Conservation (phyloP, 2,797 vertebrate genomes). For the Galaxias olidus region DNA sequence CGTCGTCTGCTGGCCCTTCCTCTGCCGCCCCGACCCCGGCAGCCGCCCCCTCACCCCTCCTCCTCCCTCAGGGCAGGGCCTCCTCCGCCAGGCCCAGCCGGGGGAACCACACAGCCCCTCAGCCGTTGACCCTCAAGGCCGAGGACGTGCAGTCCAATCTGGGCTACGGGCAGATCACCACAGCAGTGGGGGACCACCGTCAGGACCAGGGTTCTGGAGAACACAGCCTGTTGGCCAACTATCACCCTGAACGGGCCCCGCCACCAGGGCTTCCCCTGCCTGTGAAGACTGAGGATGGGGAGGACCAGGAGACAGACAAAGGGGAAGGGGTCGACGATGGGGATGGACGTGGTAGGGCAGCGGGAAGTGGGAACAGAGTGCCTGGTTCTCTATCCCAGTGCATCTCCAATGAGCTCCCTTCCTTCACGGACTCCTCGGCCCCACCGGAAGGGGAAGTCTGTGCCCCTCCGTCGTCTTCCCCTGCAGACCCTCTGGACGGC, state of each 20-base stretch:
- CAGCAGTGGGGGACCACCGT: constrained; percentile 45
- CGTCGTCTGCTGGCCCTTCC: constrained; percentile 72
- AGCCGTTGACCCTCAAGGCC: constrained; percentile 75
- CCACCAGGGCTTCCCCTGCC: constrained; percentile 72
- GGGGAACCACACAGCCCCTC: constrained; percentile 2
- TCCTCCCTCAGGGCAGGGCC: constrained; percentile 47
- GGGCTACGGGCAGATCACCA: constrained; percentile 57
- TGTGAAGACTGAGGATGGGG: constrained; percentile 81
- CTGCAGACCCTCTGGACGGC: constrained; percentile 67
- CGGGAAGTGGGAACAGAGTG: constrained; percentile 57
- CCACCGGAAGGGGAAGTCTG: constrained; percentile 54
- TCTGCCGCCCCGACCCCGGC: constrained; percentile 56
- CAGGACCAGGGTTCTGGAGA: constrained; percentile 26
- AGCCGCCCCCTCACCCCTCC: constrained; percentile 43
- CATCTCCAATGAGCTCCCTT: constrained; percentile 42
- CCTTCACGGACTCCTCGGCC: constrained; percentile 68
- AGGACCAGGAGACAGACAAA: constrained; percentile 39
- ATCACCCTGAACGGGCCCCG: constrained; percentile 41
- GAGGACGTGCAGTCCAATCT: constrained; percentile 75
- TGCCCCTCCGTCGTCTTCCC: constrained; percentile 59
- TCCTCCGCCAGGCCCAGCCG: constrained; percentile 11
- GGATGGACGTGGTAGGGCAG: constrained; percentile 63
- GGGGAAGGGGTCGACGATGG: constrained; percentile 34
- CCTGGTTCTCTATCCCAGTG: constrained; percentile 24
- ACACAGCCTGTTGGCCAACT: constrained; percentile 39